Base-by-base conservation (phyloP, 2,888 invertebrate species). In the Antheraea yamamai region DNA sequence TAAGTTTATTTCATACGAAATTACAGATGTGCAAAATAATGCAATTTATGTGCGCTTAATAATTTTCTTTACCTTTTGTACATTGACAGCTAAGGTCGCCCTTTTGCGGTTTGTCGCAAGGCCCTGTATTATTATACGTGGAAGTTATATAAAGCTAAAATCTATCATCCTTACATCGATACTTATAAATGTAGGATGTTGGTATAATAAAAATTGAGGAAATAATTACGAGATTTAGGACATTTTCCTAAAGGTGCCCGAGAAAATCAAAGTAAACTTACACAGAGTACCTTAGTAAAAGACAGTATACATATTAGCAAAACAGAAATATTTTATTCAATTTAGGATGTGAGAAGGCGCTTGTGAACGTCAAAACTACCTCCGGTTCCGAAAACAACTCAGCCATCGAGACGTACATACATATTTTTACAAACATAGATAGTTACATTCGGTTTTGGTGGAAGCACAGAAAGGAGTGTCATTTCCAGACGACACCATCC, bases 71-170 rank as follows among this genome's bases (percentile, higher is more conserved):
- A 6, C 39, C 39, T n/a, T 70, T 70, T 70, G 35, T 70, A n/a
- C 39, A 70, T 39, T 39, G 70, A 70, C 70, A 20, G 12, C 14
- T n/a, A n/a, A 70, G 70, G 70, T n/a, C 39, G n/a, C n/a, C 16
- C 70, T 16, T 39, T 39, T 70, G 70, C 70, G 70, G 70, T 70
- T 20, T 39, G 20, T 12, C 39, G 70, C 39, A 39, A 70, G 70
- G 70, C 39, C 64, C 0, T 66, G 39, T 39, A 39, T 70, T 35
- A 39, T 70, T 30, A 2, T 30, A 39, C 26, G 14, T 64, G 64
- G 14, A 26, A 64, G 26, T 26, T 64, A 12, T 64, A 26, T 64
- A 64, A 64, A 26, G 26, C 26, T 64, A 26, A 23, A 64, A 26
- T 16, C 14, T 64, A 2, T 64, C 8, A 23, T 61, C 0, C 26